phyloP scores from a whole-genome alignment of 2,888 invertebrate species.

The Pharmacophagus antenor region DNA sequence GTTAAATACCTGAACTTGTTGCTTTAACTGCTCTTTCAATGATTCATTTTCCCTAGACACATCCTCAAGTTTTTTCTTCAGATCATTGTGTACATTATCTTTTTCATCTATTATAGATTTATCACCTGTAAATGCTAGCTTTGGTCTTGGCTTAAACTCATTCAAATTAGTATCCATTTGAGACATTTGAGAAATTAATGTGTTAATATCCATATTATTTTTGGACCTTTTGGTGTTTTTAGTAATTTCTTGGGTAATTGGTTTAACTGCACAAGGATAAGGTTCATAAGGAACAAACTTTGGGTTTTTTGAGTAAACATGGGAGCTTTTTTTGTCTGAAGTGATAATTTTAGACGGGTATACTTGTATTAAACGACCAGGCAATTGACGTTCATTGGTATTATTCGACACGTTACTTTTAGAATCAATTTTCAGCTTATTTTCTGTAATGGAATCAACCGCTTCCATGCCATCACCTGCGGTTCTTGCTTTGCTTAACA shows the following conservation, averaged over 20 bases:
- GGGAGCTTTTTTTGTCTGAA: constrained; percentile 77
- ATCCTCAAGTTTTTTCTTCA: constrained; percentile 82
- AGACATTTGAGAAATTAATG: constrained; percentile 86
- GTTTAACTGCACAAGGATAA: constrained; percentile 91
- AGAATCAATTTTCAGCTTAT: constrained; percentile 35
- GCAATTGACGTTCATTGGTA: constrained; percentile 49
- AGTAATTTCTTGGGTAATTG: constrained; percentile 80
- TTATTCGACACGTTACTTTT: constrained; percentile 26
- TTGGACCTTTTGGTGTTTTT: constrained; percentile 66
- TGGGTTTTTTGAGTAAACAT: constrained; percentile 83
- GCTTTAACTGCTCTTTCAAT: constrained; percentile 90
- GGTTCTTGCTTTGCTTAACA: constrained; percentile 78
- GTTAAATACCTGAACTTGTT: constrained; percentile 90
- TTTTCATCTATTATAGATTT: constrained; percentile 49
- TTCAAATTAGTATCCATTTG: constrained; percentile 83
- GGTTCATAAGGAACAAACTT: constrained; percentile 95
- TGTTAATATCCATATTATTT: constrained; percentile 84
- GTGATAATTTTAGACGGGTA: constrained; percentile 82
- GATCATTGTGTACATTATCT: constrained; percentile 69
- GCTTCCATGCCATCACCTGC: constrained; percentile 91
- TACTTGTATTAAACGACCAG: constrained; percentile 64
- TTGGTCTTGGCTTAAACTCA: constrained; percentile 78
- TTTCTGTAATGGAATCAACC: constrained; percentile 56
- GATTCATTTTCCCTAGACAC: constrained; percentile 85
- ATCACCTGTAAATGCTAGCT: constrained; percentile 59